Evolutionary conservation across 2,888 invertebrate species (phyloP), one percentile per base, ranked within the genome.

Genomic region (Fabriciana adippe): DNA sequence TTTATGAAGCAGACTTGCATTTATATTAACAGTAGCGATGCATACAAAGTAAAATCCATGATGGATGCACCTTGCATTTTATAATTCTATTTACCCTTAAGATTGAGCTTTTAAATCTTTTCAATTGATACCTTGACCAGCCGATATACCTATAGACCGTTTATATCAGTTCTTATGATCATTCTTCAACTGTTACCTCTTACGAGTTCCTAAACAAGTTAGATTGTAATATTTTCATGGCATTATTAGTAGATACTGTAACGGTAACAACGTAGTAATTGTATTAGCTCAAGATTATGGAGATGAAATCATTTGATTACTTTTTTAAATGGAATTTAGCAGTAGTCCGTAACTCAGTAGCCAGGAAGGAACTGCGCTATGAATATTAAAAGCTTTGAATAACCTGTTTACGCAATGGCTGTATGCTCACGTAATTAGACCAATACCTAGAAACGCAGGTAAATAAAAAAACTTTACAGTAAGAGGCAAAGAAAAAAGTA

Each of bases 331-430:
- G 53, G 57, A 68, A 68, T 66, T 53, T 69, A 72, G 64, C 68
- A 51, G 64, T 66, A 51, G 31, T 41, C 11, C 35, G 35, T 41
- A n/a, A 16, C 41, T 51, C 6, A 41, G 61, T 14, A 66, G 56
- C 14, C 64, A 71, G 72, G 72, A 72, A 72, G 70, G 72, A 72
- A 72, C 64, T 70, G 62, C 57, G 62, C 50, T 66, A 66, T 68
- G 70, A 68, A 70, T 68, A 67, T 63, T 68, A 64, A 66, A 68
- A 26, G 35, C 66, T 66, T 72, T 70, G 60, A 55, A 55, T 72
- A 67, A 70, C 67, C 55, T 45, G 66, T 66, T 70, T 68, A 62
- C 70, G 70, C 67, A 70, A 61, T 18, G 14, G 14, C 41, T 61
- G 4, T 15, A 61, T 15, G 41, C 41, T 14, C 51, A 61, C 51